Conservation (phyloP, 2,888 invertebrate genomes). For the Epinotia bilunana region DNA sequence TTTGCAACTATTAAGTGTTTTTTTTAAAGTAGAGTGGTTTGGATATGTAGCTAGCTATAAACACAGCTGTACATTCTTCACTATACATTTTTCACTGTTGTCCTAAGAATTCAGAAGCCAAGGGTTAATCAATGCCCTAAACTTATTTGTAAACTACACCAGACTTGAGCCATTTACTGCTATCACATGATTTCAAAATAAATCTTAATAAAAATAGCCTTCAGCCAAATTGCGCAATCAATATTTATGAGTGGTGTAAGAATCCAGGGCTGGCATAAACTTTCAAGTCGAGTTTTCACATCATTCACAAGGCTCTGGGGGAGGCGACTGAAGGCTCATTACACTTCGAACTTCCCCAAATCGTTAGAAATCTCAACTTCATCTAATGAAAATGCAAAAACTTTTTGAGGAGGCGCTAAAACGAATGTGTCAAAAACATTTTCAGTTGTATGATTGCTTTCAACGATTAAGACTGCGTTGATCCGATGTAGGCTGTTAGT, state of each 20-base stretch:
- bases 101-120: neutral
- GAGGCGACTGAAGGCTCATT: constrained; percentile 44
- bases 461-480: constrained; percentile 13
- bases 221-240: constrained; percentile 36
- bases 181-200: constrained; percentile 36
- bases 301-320: constrained; percentile 47
- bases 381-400: constrained; percentile 46
- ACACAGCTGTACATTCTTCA: too few species aligned
- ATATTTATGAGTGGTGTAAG: constrained; percentile 45
- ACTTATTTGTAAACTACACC: neutral
- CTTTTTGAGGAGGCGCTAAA: constrained; percentile 39
- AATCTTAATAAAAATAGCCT: constrained; percentile 30
- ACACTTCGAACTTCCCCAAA: constrained; percentile 43
- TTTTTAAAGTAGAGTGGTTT: neutral
- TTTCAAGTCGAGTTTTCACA: constrained; percentile 50
- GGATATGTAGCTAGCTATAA: neutral
- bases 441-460: constrained; percentile 30
- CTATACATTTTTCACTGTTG: neutral
- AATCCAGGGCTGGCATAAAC: constrained; percentile 44
- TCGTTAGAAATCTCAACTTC: constrained; percentile 45
- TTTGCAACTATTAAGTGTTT: too few species aligned
- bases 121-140: neutral
- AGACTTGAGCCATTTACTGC: neutral
- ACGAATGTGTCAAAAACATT: constrained; percentile 42
- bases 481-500: neutral